A percentile compares a stretch with the other conserved stretches of the same genome.
Evolutionary conservation across 2,113 vertebrate genomes (phyloP).

Genomic region (Perccottus glenii): DNA sequence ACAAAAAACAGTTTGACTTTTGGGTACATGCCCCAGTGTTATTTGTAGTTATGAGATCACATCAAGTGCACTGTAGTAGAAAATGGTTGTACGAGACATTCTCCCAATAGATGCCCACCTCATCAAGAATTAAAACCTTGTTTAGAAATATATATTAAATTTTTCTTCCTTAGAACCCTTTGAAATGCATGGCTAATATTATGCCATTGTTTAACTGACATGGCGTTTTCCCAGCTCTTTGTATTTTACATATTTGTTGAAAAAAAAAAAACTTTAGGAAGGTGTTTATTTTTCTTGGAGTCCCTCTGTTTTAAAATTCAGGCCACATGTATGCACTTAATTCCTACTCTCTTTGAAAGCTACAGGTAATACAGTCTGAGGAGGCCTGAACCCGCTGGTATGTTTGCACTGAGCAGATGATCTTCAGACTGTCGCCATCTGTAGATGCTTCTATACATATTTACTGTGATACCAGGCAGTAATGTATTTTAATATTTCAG

Average conservation of each 20-base stretch:
- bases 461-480: not conserved
- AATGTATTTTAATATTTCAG: not conserved
- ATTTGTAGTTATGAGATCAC: slow-evolving; percentile 59
- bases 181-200: slow-evolving; percentile 66
- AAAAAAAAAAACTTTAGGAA: slow-evolving; percentile 69
- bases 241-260: slow-evolving; percentile 57
- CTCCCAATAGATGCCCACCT: slow-evolving; percentile 54
- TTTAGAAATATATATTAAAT: no score
- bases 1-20: slow-evolving; percentile 39
- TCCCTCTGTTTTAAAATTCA: slow-evolving; percentile 66
- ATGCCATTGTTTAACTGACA: slow-evolving; percentile 63
- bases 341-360: slow-evolving; percentile 70
- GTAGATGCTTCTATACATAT: slow-evolving; percentile 16
- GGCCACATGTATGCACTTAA: slow-evolving; percentile 66
- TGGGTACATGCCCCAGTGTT: slow-evolving; percentile 35
- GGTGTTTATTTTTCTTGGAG: slow-evolving; percentile 75
- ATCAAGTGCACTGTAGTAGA: slow-evolving; percentile 21
- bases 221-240: slow-evolving; percentile 56
- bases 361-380: slow-evolving; percentile 64
- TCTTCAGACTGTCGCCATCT: slow-evolving; percentile 53
- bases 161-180: no score
- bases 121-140: slow-evolving; percentile 53
- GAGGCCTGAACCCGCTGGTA: slow-evolving; percentile 55
- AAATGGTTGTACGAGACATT: slow-evolving; percentile 45
- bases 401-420: slow-evolving; percentile 66